Evolutionary conservation across 2,797 vertebrate genomes (phyloP).

Genomic region (Oceanodroma leucorhoa): DNA sequence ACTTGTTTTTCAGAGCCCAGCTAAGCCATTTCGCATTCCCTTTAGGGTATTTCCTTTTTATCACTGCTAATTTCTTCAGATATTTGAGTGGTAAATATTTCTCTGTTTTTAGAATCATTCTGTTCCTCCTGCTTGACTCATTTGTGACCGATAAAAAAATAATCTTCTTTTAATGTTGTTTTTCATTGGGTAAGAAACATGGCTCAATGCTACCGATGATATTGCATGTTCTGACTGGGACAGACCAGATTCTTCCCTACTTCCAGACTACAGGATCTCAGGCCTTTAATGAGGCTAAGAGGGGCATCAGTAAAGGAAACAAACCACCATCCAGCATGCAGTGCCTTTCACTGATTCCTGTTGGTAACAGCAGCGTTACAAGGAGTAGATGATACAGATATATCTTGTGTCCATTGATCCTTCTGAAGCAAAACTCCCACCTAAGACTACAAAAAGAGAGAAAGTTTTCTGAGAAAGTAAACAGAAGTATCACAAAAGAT

Average conservation of each 20-base stretch:
- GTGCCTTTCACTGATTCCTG: neutral
- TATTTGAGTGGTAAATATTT: neutral
- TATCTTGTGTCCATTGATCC: neutral
- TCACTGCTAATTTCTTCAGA: neutral
- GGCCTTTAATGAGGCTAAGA: neutral
- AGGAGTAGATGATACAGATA: neutral
- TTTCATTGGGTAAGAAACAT: neutral
- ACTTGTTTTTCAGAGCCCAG: neutral
- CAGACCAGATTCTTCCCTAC: neutral
- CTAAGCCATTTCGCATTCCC: neutral
- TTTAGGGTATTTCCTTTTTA: neutral
- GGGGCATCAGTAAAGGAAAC: neutral
- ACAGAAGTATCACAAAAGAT: neutral
- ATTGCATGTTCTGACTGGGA: neutral
- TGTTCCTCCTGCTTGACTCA: neutral
- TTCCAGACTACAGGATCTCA: neutral
- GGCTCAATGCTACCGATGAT: rapidly evolving
- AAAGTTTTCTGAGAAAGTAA: neutral
- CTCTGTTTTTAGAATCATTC: neutral
- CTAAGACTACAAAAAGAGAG: neutral
- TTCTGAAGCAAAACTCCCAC: neutral
- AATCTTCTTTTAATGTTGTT: neutral
- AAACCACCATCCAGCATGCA: neutral
- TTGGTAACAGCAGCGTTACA: neutral
- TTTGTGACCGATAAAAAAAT: neutral